Evolutionary conservation across 37 sponge, comb jelly and placozoan species (phyloP).

Genomic region (Petrosia ficiformis): DNA sequence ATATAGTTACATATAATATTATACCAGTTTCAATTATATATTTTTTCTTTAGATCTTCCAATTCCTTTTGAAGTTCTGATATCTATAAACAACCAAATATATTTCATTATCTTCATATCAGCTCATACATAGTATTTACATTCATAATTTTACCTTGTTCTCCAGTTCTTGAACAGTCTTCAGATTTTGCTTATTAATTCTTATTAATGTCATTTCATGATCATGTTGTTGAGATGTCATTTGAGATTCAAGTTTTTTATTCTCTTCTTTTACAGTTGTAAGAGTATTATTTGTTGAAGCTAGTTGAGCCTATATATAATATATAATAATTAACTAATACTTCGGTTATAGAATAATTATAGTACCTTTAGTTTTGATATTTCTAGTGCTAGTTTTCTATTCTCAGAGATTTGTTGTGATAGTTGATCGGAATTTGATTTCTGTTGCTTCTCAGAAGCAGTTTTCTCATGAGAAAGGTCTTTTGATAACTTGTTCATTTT

Average conservation of each 20-base stretch:
- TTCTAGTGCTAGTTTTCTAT: slow-evolving; percentile 51
- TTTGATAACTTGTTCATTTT: slow-evolving; percentile 43
- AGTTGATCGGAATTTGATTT: slow-evolving; percentile 18
- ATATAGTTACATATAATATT: no score
- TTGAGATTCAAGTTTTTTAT: slow-evolving; percentile 29
- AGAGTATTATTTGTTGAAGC: slow-evolving; percentile 15
- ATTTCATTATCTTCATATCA: background rate
- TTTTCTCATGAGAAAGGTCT: slow-evolving; percentile 27
- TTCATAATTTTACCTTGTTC: slow-evolving; percentile 14
- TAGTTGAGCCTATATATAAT: slow-evolving; percentile 30
- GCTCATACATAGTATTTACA: background rate
- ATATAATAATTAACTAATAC: background rate
- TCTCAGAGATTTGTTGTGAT: slow-evolving; percentile 35
- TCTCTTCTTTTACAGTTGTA: slow-evolving; percentile 38
- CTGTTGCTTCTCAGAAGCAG: slow-evolving; percentile 14
- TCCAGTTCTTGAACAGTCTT: slow-evolving; percentile 14
- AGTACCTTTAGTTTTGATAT: slow-evolving; percentile 52
- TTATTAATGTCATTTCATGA: slow-evolving; percentile 11
- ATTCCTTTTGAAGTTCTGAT: slow-evolving; percentile 25
- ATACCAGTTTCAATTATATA: slow-evolving; percentile 18
- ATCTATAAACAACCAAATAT: slow-evolving; percentile 12
- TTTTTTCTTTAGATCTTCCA: slow-evolving; percentile 10
- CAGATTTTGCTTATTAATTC: slow-evolving; percentile 12
- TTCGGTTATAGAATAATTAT: background rate
- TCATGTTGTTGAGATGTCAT: background rate